phyloP scores from a whole-genome alignment of 2,888 invertebrate species.

The Bellardia bayeri region DNA sequence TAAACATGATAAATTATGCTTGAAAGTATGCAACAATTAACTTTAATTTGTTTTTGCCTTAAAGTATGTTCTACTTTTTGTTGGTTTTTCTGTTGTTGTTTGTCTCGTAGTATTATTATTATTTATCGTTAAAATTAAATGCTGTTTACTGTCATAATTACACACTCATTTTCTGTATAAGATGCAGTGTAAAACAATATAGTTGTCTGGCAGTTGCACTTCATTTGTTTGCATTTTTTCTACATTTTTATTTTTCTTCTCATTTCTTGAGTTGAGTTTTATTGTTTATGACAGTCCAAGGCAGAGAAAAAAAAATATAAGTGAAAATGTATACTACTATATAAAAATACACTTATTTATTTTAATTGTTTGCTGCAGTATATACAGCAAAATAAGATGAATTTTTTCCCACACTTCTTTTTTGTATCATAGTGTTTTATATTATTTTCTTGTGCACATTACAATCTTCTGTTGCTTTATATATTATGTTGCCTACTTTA shows the following conservation, averaged over 20 bases:
- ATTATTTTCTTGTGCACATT: not conserved
- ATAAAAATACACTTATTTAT: constrained; percentile 35
- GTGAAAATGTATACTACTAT: not conserved
- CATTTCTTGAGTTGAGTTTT: constrained; percentile 52
- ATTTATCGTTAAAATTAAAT: constrained; percentile 64
- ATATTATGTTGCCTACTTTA: constrained; percentile 70
- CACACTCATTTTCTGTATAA: constrained; percentile 65
- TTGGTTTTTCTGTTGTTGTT: constrained; percentile 13
- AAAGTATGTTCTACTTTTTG: constrained; percentile 55
- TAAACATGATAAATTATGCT: not conserved
- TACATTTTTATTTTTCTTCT: not conserved
- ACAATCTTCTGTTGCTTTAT: not conserved
- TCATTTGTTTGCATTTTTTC: constrained; percentile 61
- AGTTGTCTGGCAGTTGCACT: constrained; percentile 67
- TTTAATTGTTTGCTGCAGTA: constrained; percentile 60
- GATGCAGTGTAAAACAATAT: constrained; percentile 59
- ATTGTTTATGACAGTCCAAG: constrained; percentile 70
- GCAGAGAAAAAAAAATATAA: constrained; percentile 25
- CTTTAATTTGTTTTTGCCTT: constrained; percentile 41
- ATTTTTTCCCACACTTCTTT: not conserved
- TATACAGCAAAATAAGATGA: not conserved
- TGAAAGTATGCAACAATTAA: constrained; percentile 45
- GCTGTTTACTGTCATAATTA: constrained; percentile 72
- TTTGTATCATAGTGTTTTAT: not conserved
- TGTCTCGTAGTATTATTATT: constrained; percentile 36